Evolutionary conservation across 2,113 vertebrate genomes (phyloP).

Genomic region (Platichthys stellatus): DNA sequence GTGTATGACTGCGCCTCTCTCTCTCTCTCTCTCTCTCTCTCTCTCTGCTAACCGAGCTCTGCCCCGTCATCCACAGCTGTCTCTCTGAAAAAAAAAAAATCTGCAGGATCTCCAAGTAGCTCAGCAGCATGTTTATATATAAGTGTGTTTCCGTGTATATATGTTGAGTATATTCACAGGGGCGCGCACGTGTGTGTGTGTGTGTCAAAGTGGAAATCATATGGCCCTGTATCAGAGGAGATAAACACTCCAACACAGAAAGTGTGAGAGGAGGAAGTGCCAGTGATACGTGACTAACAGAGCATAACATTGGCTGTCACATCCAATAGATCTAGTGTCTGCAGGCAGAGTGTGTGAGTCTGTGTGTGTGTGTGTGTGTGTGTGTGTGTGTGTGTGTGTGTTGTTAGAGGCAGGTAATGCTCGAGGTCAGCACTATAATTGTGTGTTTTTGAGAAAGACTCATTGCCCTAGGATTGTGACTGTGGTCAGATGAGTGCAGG

Average conservation of each 20-base stretch:
- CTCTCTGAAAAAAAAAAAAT: slow-evolving; percentile 23
- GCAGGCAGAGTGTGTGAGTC: slow-evolving; percentile 6
- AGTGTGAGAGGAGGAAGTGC: slow-evolving; percentile 50
- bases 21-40: background rate
- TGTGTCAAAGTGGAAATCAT: slow-evolving; percentile 28
- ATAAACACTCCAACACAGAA: slow-evolving; percentile 60
- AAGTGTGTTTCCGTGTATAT: slow-evolving; percentile 15
- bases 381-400: background rate
- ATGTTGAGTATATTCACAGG: slow-evolving; percentile 5
- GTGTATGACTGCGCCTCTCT: too few relatives aligned
- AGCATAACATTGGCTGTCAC: slow-evolving; percentile 72
- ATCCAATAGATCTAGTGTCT: slow-evolving; percentile 64
- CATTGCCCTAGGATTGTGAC: background rate
- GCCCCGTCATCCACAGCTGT: slow-evolving; percentile 33
- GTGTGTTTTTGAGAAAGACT: slow-evolving; percentile 14
- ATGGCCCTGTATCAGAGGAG: slow-evolving; percentile 36
- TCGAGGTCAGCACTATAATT: slow-evolving; percentile 5
- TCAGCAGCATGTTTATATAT: slow-evolving; percentile 20
- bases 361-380: background rate
- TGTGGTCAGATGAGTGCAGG: slow-evolving; percentile 35
- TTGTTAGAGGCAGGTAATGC: slow-evolving; percentile 29
- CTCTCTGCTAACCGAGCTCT: background rate
- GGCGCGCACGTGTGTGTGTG: background rate
- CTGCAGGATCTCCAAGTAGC: slow-evolving; percentile 31
- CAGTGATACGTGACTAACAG: slow-evolving; percentile 65